Base-by-base conservation (phyloP, 1,140 invertebrate genomes). In the Rhyzopertha dominica region DNA sequence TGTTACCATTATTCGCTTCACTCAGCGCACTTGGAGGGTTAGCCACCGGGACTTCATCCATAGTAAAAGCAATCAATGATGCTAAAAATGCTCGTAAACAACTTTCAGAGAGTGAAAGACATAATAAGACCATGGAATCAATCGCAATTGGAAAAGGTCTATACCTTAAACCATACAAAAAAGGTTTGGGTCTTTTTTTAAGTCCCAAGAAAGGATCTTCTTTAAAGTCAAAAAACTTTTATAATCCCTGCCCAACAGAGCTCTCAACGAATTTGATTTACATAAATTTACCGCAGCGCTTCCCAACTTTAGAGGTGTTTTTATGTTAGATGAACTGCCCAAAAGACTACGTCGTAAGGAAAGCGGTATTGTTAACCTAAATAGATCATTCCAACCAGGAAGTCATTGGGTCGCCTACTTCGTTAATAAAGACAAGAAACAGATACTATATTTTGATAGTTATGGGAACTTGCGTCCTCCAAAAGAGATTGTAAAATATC, bases 1-100 rank as follows among this genome's bases (percentile, higher is more conserved):
- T 62, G 13, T 43, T 70, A 17, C 66, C 67, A 14, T 48, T 69
- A 43, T 61, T 67, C 49, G 61, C 64, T 5, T 62, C 60, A 24
- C 44, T 70, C 14, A 61, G 54, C 14, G 66, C 63, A 16, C 10
- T 59, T n/a, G 65, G 67, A 36, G 48, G 47, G 5, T 23, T 70
- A 37, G 38, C 53, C 10, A 60, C 57, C 9, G 61, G 62, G 2
- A 57, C 57, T 16, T 47, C 62, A n/a, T 52, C 47, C 24, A 56
- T 67, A 13, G 57, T 51, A 12, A 66, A 65, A 54, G 56, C 59
- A 18, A 53, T 65, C 0, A 62, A 58, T 46, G 59, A 57, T 39
- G 54, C 60, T 13, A 58, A 58, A 36, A 40, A 42, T 34, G 62
- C 54, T 32, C 43, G 54, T 50, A 32, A 61, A 51, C 30, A 55